Evolutionary conservation across 2,888 invertebrate genomes (phyloP).

Genomic region (Diarsia dahlii): DNA sequence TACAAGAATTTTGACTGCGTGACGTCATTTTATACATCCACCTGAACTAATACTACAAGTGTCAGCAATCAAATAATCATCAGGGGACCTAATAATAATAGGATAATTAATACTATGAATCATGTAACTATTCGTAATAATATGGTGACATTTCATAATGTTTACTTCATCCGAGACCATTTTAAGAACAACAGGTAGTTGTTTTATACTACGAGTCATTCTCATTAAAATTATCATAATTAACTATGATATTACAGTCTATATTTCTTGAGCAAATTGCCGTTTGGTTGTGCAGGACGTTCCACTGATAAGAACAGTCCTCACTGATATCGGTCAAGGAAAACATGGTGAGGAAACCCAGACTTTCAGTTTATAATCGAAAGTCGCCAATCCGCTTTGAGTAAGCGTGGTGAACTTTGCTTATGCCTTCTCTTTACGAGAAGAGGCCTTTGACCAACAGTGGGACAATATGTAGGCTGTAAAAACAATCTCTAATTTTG

Average conservation of each 20-base stretch:
- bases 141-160: background rate
- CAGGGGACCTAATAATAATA: no score
- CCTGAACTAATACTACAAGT: no score
- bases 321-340: background rate
- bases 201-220: constrained; percentile 1
- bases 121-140: no score
- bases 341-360: background rate
- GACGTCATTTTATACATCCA: no score
- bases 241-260: background rate
- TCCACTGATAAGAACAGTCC: background rate
- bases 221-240: constrained; percentile 11
- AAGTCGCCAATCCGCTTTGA: background rate
- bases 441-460: background rate
- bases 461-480: background rate
- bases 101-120: no score
- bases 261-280: constrained; percentile 5
- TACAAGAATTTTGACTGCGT: no score
- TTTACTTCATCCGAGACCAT: background rate
- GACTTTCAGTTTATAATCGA: background rate
- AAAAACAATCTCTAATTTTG: background rate
- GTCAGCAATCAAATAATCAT: no score
- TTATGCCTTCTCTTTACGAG: background rate
- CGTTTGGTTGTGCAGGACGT: constrained; percentile 3
- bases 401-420: background rate
- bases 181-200: background rate